Base-by-base conservation (phyloP, 1,140 invertebrate species). In the Hycleus cichorii region DNA sequence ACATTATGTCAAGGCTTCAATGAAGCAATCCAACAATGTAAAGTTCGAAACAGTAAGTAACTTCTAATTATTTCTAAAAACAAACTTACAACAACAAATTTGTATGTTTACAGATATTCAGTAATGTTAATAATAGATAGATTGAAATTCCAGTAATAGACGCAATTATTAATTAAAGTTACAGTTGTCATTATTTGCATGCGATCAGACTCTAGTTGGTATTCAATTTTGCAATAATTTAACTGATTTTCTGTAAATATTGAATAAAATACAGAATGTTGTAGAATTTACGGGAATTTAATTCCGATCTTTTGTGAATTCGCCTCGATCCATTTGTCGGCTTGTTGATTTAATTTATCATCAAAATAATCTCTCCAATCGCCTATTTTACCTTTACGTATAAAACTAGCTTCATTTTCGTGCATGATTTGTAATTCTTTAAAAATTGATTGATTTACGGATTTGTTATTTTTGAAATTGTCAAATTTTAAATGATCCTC, bases 1-100 rank as follows among this genome's bases (percentile, higher is more conserved):
- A 81, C 83, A 3, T 80, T 96, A 2, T 96, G 93, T 70, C 86
- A 93, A 67, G 93, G 92, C 45, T 96, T 96, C 75, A 95, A 95
- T 73, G 91, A 95, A 75, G 92, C 90, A 53, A 78, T 96, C 58
- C 86, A 91, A 64, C 90, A 95, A 72, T 96, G 93, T 87, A 91
- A 91, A 79, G 63, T 80, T 57, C 64, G 63, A 58, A 64, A 72
- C 59, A 66, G 69, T 73, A 58, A 69, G 68, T 2, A 18, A 18
- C 18, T 12, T 12, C 12, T 18, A 18, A 18, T 18, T 18, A 18
- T 18, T 18, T 18, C 18, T 18, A 18, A 18, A 18, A 18, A 18
- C 18, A 18, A 18, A 18, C 18, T 1, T 18, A 18, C 1, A 18
- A 18, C 18, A 18, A 18, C 18, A 18, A 18, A 18, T 18, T 18